These are phyloP conservation scores for Periophthalmodon schlosseri DNA, from an alignment of 2,113 vertebrate species.

Conservation along the genomic window DNA sequence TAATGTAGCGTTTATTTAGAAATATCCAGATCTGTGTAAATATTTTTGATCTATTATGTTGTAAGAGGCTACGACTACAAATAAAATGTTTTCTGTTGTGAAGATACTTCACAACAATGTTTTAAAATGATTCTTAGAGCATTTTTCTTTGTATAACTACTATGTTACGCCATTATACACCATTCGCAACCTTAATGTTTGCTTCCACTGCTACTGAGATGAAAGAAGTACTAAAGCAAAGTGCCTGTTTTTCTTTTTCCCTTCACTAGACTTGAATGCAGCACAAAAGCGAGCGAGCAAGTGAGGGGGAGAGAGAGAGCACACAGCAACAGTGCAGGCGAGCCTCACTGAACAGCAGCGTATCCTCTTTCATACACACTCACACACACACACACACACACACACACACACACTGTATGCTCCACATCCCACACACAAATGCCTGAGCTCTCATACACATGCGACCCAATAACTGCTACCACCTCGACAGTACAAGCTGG, in stretches of 20 bases:
- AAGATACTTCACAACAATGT: background rate
- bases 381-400: constrained; percentile 17
- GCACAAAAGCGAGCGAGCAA: constrained; percentile 33
- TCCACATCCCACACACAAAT: constrained; percentile 44
- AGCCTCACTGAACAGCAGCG: constrained; percentile 55
- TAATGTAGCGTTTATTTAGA: background rate
- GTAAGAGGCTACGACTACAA: background rate
- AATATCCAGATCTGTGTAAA: background rate
- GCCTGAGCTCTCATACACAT: constrained; percentile 45
- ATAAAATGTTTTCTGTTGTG: background rate
- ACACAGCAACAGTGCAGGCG: constrained; percentile 40
- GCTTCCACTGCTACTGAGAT: background rate
- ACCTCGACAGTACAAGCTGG: constrained; percentile 30
- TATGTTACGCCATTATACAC: background rate
- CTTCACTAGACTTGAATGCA: constrained; percentile 60
- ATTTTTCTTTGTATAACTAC: background rate
- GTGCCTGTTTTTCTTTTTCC: constrained; percentile 28
- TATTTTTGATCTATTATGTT: background rate
- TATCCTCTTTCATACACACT: constrained; percentile 41
- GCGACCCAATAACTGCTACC: constrained; percentile 42
- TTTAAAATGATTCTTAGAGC: background rate
- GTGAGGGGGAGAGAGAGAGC: constrained; percentile 27
- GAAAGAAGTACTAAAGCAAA: background rate
- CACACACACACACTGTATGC: constrained; percentile 17
- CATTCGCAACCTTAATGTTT: background rate